phyloP scores from a whole-genome alignment of 2,888 invertebrate species.

The Patella ulyssiponensis region DNA sequence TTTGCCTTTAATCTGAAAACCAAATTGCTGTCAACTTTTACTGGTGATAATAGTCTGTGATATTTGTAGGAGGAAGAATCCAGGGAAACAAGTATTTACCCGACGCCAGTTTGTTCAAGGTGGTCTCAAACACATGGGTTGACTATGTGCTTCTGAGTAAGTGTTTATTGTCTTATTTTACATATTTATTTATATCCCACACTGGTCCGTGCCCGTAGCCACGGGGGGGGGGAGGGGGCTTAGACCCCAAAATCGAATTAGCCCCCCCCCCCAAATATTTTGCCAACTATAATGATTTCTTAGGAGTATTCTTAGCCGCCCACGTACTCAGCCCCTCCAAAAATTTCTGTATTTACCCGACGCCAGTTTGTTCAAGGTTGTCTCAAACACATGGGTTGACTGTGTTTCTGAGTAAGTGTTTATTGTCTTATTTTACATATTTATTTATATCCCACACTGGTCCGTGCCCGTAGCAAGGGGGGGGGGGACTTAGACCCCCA shows the following conservation, averaged over 20 bases:
- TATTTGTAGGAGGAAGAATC: background rate
- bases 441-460: background rate
- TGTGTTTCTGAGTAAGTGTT: background rate
- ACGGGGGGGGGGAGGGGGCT: no score
- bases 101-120: background rate
- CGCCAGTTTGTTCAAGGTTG: background rate
- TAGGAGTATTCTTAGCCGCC: no score
- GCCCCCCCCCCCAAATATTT: no score
- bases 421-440: background rate
- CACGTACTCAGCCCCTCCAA: no score
- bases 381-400: background rate
- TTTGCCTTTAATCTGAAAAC: background rate
- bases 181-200: background rate
- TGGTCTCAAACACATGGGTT: background rate
- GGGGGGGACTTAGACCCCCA: no score
- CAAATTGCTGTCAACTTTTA: background rate
- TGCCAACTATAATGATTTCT: no score
- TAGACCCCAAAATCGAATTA: no score
- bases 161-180: background rate
- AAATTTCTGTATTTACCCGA: background rate
- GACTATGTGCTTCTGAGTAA: background rate
- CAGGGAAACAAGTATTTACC: background rate
- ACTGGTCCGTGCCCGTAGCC: no score
- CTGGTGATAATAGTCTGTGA: background rate
- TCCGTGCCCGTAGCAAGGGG: no score